phyloP scores from a whole-genome alignment of 2,888 invertebrate species.

The Noctuana brunneofusca region DNA sequence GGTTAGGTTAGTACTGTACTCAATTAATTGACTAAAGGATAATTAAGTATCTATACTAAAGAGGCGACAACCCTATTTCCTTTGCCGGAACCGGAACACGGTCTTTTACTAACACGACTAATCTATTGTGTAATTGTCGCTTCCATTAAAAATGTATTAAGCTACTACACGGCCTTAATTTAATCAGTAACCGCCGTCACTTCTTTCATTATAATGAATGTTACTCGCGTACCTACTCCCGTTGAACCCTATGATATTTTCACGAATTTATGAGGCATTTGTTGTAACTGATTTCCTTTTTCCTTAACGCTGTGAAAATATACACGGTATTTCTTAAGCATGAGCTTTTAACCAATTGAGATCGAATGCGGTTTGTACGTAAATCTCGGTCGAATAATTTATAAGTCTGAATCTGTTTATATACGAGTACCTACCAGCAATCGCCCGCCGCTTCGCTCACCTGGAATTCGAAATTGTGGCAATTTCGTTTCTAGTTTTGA shows the following conservation, averaged over 20 bases:
- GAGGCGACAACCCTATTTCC: slow-evolving; percentile 9
- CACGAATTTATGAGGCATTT: not conserved
- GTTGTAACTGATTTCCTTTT: not conserved
- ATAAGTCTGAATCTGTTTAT: too few relatives aligned
- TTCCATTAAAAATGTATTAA: slow-evolving; percentile 64
- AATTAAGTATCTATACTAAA: not conserved
- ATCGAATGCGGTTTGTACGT: too few relatives aligned
- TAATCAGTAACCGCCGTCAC: slow-evolving; percentile 17
- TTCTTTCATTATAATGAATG: slow-evolving; percentile 14
- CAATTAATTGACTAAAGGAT: too few relatives aligned
- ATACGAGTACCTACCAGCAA: too few relatives aligned
- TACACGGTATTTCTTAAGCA: too few relatives aligned
- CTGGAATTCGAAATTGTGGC: too few relatives aligned
- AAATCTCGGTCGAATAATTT: too few relatives aligned
- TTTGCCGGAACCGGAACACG: slow-evolving; percentile 48
- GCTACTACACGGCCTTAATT: slow-evolving; percentile 46
- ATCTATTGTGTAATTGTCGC: slow-evolving; percentile 67
- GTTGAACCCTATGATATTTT: not conserved
- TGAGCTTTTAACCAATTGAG: too few relatives aligned
- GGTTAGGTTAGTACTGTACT: too few relatives aligned
- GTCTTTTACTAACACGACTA: slow-evolving; percentile 56
- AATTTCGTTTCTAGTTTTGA: too few relatives aligned
- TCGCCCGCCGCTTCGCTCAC: too few relatives aligned
- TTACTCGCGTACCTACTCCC: not conserved
- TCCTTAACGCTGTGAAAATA: too few relatives aligned